Conservation (phyloP, 2,797 vertebrate genomes). For the Nannoperca obscura region DNA sequence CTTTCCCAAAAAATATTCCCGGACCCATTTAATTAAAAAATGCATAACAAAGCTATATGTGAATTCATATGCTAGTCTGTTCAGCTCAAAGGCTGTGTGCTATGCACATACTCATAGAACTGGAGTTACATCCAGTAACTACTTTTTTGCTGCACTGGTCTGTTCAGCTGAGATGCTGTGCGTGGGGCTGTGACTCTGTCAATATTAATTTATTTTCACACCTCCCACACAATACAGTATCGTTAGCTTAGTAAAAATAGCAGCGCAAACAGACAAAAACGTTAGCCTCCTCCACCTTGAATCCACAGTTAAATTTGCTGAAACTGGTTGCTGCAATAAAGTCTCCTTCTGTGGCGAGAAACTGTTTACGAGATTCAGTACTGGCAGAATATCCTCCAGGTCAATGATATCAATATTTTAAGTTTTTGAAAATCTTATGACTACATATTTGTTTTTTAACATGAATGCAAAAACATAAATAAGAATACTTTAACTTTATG, state of each 20-base stretch:
- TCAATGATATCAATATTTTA: not conserved
- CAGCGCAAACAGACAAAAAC: not conserved
- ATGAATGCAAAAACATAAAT: not conserved
- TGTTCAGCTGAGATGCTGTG: no score
- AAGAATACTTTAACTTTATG: not conserved
- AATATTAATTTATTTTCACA: not conserved
- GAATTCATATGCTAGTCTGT: no score
- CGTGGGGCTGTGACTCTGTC: not conserved
- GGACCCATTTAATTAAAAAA: no score
- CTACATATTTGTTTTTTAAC: not conserved
- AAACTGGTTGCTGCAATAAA: conserved; percentile 1
- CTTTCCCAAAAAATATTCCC: no score
- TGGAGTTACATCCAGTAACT: no score
- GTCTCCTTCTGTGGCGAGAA: not conserved
- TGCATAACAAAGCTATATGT: no score
- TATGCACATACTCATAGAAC: no score
- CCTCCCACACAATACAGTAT: not conserved
- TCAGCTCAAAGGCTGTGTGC: no score
- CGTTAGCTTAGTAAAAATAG: not conserved
- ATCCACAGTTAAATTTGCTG: not conserved
- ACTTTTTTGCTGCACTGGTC: no score
- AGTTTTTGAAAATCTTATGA: not conserved
- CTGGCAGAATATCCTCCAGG: not conserved
- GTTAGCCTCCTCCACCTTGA: not conserved
- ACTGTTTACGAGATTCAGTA: not conserved